Evolutionary conservation across 30 jellyfish, hydroid and myxozoan genomes (phyloP).

Genomic region (Hydra vulgaris): DNA sequence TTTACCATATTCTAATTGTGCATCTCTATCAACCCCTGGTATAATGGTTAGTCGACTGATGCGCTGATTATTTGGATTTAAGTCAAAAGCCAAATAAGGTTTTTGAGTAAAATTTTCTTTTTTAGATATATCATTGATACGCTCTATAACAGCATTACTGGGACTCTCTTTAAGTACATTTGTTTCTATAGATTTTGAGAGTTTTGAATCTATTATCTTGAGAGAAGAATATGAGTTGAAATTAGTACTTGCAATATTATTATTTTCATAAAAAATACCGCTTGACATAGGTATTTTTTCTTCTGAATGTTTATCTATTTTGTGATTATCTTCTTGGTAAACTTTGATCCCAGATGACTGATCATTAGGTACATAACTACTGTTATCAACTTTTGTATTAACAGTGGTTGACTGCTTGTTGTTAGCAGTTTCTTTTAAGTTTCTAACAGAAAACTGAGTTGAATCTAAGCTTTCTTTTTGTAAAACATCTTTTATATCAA

Average conservation of each 20-base stretch:
- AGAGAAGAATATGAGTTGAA: background rate
- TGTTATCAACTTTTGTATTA: no score
- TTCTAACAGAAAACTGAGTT: no score
- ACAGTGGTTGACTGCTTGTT: no score
- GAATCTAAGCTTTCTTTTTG: no score
- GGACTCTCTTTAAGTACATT: background rate
- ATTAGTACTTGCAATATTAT: background rate
- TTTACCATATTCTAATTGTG: conserved; percentile 13
- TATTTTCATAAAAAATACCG: background rate
- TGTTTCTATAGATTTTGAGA: background rate
- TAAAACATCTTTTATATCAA: no score
- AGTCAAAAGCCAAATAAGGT: background rate
- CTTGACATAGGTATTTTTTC: background rate
- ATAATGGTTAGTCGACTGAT: conserved; percentile 18
- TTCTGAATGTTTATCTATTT: background rate
- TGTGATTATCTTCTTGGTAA: background rate
- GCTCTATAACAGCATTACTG: background rate
- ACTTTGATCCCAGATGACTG: no score
- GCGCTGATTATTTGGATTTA: conserved; percentile 15
- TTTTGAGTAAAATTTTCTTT: background rate
- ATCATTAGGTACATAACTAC: no score
- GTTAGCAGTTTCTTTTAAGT: no score
- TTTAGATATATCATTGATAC: no score
- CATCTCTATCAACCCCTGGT: conserved; percentile 35
- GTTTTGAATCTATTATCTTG: background rate